These are phyloP conservation scores for Thalassoma bifasciatum DNA, from an alignment of 2,113 vertebrate species.

Conservation along the genomic window DNA sequence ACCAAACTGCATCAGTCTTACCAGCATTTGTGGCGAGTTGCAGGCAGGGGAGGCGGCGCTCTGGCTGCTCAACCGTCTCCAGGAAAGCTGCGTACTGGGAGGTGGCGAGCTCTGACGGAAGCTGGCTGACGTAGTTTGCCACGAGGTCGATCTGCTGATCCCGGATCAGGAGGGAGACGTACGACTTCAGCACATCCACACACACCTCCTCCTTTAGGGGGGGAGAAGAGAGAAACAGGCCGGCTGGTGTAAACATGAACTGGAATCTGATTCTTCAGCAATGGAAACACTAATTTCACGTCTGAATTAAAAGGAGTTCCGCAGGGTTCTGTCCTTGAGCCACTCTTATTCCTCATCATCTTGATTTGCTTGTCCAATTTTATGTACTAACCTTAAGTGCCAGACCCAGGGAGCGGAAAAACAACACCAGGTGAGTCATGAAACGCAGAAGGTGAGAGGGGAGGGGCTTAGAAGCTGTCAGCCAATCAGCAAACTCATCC, in stretches of 20 bases:
- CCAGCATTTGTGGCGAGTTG: conserved; percentile 92
- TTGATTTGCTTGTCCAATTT: not conserved
- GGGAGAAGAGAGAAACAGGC: too few relatives aligned
- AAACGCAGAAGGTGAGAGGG: conserved; percentile 94
- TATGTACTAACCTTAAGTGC: conserved; percentile 87
- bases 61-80: conserved; percentile 90
- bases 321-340: not conserved
- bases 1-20: conserved; percentile 62
- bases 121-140: conserved; percentile 93
- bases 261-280: too few relatives aligned
- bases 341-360: not conserved
- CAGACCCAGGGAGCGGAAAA: conserved; percentile 91
- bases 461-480: conserved; percentile 85
- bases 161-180: conserved; percentile 86
- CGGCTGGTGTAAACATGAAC: too few relatives aligned
- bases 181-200: conserved; percentile 89
- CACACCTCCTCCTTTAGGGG: conserved; percentile 88
- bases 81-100: conserved; percentile 91
- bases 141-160: conserved; percentile 91
- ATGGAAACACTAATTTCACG: too few relatives aligned
- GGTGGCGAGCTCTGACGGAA: conserved; percentile 88
- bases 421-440: conserved; percentile 94
- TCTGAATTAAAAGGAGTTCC: not conserved
- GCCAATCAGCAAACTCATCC: conserved; percentile 94
- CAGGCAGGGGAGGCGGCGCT: conserved; percentile 90